Conservation (phyloP, 2,888 invertebrate genomes). For the Enchytraeus crypticus region DNA sequence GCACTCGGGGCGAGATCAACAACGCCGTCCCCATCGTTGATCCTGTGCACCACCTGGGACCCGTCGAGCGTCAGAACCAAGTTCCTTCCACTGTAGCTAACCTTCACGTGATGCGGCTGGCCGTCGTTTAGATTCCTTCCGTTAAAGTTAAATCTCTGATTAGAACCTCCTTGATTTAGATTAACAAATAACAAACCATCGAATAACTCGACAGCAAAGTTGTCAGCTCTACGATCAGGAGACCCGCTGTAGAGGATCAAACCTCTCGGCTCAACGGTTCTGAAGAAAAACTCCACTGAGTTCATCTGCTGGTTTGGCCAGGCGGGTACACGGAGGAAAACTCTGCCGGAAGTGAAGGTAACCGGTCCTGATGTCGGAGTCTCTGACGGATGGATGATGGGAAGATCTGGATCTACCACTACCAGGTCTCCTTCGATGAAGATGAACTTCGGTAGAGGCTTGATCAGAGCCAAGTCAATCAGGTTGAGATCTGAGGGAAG, state of each 20-base stretch:
- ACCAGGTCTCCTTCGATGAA: constrained; percentile 1
- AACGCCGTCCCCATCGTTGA: constrained; percentile 16
- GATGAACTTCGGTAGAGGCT: neutral
- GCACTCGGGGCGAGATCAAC: constrained; percentile 25
- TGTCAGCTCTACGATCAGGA: constrained; percentile 21
- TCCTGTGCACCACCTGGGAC: constrained; percentile 16
- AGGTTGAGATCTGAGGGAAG: constrained; percentile 9
- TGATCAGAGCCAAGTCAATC: neutral
- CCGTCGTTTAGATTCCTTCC: constrained; percentile 31
- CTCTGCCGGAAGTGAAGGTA: constrained; percentile 19
- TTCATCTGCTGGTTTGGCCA: constrained; percentile 16
- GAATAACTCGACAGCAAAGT: constrained; percentile 38
- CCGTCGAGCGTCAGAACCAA: constrained; percentile 32
- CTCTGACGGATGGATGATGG: neutral
- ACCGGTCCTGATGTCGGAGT: constrained; percentile 2
- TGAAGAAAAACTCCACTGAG: constrained; percentile 36
- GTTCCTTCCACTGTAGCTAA: constrained; percentile 18
- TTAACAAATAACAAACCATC: constrained; percentile 35
- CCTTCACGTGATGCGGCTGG: constrained; percentile 32
- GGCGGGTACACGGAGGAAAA: constrained; percentile 17
- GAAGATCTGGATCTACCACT: neutral
- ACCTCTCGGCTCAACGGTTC: constrained; percentile 36
- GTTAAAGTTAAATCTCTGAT: constrained; percentile 24
- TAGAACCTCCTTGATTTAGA: constrained; percentile 33
- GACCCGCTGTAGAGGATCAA: constrained; percentile 26